phyloP scores from a whole-genome alignment of 2,113 vertebrate genomes.

The Perca fluviatilis region DNA sequence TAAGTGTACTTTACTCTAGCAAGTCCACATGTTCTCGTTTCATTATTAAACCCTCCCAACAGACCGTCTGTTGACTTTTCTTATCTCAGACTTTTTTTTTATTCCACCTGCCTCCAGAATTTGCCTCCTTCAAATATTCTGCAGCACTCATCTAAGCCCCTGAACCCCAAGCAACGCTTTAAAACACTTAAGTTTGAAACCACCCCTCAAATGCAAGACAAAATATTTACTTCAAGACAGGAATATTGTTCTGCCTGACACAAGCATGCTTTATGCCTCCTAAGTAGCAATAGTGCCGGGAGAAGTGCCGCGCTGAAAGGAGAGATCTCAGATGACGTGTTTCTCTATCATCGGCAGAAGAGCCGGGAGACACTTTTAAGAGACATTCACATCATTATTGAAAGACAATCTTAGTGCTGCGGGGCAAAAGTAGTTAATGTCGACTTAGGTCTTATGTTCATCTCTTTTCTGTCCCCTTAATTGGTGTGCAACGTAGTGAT shows the following conservation, averaged over 20 bases:
- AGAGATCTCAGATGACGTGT: slow-evolving; percentile 48
- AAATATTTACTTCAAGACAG: slow-evolving; percentile 63
- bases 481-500: slow-evolving; percentile 40
- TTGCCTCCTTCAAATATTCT: slow-evolving; percentile 61
- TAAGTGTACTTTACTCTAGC: slow-evolving; percentile 78
- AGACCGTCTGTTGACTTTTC: slow-evolving; percentile 51
- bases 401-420: slow-evolving; percentile 56
- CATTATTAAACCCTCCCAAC: slow-evolving; percentile 80
- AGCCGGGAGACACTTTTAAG: slow-evolving; percentile 59
- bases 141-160: slow-evolving; percentile 41
- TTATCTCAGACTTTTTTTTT: slow-evolving; percentile 54
- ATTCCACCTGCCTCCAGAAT: slow-evolving; percentile 55
- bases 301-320: slow-evolving; percentile 58
- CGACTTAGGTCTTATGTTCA: slow-evolving; percentile 50
- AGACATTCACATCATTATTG: slow-evolving; percentile 59
- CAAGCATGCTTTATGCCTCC: slow-evolving; percentile 36
- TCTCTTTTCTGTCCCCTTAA: slow-evolving; percentile 45
- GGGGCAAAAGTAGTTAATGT: slow-evolving; percentile 55
- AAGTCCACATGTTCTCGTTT: slow-evolving; percentile 71
- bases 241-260: slow-evolving; percentile 42
- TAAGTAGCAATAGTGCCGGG: slow-evolving; percentile 56
- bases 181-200: slow-evolving; percentile 69
- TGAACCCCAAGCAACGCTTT: slow-evolving; percentile 68
- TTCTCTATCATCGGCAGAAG: slow-evolving; percentile 55
- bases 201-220: slow-evolving; percentile 43